Base-by-base conservation (phyloP, 2,113 vertebrate species). In the Merops nubicus region DNA sequence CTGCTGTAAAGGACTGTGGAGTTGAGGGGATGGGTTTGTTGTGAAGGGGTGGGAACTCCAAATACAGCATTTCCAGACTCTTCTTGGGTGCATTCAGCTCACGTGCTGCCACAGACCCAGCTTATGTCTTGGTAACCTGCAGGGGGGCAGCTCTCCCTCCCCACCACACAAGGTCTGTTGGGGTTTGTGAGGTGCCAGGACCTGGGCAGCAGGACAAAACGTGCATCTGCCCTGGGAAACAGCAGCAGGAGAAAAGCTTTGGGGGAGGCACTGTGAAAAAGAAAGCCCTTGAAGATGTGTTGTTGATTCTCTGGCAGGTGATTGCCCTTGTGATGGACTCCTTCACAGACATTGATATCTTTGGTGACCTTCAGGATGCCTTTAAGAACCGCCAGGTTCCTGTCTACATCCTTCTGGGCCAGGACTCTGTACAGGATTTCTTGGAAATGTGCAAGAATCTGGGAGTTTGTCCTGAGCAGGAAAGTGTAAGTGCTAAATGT, bases 291-390 rank as follows among this genome's bases (percentile, higher is more conserved):
- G 22, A 79, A 43, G 21, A 36, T 51, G 15, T 77, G 18, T 12
- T 79, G 54, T 51, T 19, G 6, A 40, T 59, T 57, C 8, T 65
- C 57, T 84, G 65, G 8, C 97, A 99, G 99, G 99, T 99, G 88
- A 99, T 99, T 69, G 99, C 99, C 21, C 98, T 99, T 93, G 99
- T 99, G 88, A 99, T 99, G 97, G 99, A 99, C 94, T 98, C 98
- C 76, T 99, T 99, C 96, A 99, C 99, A 29, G 99, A 99, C 93
- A 98, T 98, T 10, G 99, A 99, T 95, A 98, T 99, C 96, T 99
- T 99, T 56, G 96, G 97, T 93, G 99, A 99, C 96, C 98, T 99
- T 65, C 99, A 98, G 95, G 99, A 99, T 78, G 99, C 99, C 3
- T 99, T 98, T 62, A 97, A 88, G 34, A 97, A 91, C 23, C 98